Evolutionary conservation across 2,113 vertebrate genomes (phyloP), one percentile per base, ranked within the genome.

Genomic region (Clinocottus analis): DNA sequence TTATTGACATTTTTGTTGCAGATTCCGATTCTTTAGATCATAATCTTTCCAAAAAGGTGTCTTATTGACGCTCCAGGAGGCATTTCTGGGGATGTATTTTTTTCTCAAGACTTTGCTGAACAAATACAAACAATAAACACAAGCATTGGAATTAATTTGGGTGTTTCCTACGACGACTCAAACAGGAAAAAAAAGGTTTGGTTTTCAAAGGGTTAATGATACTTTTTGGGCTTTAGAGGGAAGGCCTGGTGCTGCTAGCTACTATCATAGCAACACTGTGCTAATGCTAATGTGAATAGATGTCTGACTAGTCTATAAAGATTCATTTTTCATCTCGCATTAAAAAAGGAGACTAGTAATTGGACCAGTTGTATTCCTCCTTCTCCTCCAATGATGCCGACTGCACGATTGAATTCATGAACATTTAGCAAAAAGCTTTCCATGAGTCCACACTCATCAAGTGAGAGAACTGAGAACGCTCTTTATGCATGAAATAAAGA

Each of bases 381-480:
- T 35, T 10, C 10, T 55, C 25, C 59, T 83, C 16, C 37, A 43
- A 45, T 51, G 25, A 65, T 29, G 37, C 21, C n/a, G 66, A 5
- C n/a, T 61, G n/a, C 0, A 31, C 39, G 9, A 41, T 17, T 23
- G 27, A 29, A 23, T 39, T 72, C 0, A 62, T 53, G 9, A 55
- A 53, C 25, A 69, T 45, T n/a, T 12, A 56, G 14, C 2, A 35
- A 25, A 53, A 53, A 1, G 11, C 37, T 63, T 58, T 27, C 16
- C 58, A 35, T 51, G 1, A 3, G 19, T 5, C 1, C 19, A 21
- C 9, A 49, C 19, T 17, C n/a, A 65, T 59, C 37, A 35, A n/a
- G 51, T 59, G 39, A 59, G 51, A 49, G n/a, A 66, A 35, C 12
- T 59, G 33, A 72, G 27, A 65, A 13, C 66, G 11, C 23, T 29